Base-by-base conservation (phyloP, 2,888 invertebrate genomes). In the Xanthia icteritia region DNA sequence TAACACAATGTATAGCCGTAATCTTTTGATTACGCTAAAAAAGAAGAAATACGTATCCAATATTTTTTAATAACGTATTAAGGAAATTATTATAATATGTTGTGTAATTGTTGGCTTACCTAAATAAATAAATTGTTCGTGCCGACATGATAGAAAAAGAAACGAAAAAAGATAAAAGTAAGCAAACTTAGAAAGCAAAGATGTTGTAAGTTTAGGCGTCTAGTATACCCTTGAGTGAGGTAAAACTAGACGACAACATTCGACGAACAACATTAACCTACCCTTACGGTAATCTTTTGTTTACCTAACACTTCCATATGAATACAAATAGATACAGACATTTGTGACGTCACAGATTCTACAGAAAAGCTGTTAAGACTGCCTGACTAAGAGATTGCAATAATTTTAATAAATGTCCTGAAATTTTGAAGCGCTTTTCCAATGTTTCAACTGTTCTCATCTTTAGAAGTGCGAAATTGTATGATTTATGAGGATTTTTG, bases 171-270 rank as follows among this genome's bases (percentile, higher is more conserved):
- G 2, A 20, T 8, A 68, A 42, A 68, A 54, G 15, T 65, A 65
- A 81, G 23, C 65, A 68, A 42, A 61, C 15, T 63, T 70, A n/a
- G 15, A 31, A n/a, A 8, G 15, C 72, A 31, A 72, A 51, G 39
- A 68, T 54, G 27, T 60, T 20, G 23, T 42, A n/a, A 11, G 9
- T 15, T 36, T n/a, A 54, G 54, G 17, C 27, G 36, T 20, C n/a
- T 51, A 65, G 31, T 61, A 27, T 20, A 69, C 83, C 73, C 81
- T 83, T 77, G 61, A 73, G 78, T 42, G 51, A 13, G 66, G 36
- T 81, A 77, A 73, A 77, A 82, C 65, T 66, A 73, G 27, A 58
- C 39, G 6, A 23, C 15, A 60, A 48, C 39, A 48, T 6, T 68
- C 39, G 13, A 42, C 15, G 13, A 56, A 69, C 5, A 58, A 45